These are phyloP conservation scores for Peromyscus polionotus DNA, from an alignment of 2,113 vertebrate species.

Conservation along the genomic window DNA sequence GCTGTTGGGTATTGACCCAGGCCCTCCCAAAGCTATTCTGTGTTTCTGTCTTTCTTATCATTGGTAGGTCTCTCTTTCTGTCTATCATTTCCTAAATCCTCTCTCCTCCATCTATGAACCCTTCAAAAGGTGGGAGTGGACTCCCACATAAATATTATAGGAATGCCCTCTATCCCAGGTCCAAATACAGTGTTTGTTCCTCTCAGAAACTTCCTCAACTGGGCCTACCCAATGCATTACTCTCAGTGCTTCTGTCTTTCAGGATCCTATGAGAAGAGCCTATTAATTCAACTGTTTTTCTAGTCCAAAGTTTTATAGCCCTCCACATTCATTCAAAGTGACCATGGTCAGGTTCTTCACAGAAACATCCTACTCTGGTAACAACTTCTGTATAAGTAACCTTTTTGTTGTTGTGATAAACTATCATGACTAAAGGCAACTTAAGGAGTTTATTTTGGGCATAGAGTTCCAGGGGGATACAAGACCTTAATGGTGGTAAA, in stretches of 20 bases:
- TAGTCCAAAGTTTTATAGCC: background rate
- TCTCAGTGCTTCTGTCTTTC: background rate
- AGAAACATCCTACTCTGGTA: background rate
- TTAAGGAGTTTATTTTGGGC: background rate
- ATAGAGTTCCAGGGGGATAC: background rate
- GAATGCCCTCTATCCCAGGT: background rate
- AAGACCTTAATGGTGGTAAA: background rate
- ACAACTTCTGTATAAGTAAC: background rate
- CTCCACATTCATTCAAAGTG: background rate
- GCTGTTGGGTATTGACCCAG: too few species aligned
- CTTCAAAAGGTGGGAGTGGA: too few species aligned
- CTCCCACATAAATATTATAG: background rate
- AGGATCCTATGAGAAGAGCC: background rate
- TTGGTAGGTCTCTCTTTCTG: too few species aligned
- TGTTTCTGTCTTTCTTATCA: too few species aligned
- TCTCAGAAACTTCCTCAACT: background rate
- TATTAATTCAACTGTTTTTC: background rate
- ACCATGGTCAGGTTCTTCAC: background rate
- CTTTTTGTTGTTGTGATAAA: background rate
- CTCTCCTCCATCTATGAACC: too few species aligned
- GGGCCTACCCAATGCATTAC: background rate
- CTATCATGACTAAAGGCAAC: background rate
- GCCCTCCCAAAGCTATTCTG: too few species aligned
- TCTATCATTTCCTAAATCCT: too few species aligned
- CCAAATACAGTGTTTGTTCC: background rate